Percentiles rank a stretch among this genome's conserved stretches.
Conservation (phyloP, 2,797 vertebrate genomes). For the Trachurus trachurus region DNA sequence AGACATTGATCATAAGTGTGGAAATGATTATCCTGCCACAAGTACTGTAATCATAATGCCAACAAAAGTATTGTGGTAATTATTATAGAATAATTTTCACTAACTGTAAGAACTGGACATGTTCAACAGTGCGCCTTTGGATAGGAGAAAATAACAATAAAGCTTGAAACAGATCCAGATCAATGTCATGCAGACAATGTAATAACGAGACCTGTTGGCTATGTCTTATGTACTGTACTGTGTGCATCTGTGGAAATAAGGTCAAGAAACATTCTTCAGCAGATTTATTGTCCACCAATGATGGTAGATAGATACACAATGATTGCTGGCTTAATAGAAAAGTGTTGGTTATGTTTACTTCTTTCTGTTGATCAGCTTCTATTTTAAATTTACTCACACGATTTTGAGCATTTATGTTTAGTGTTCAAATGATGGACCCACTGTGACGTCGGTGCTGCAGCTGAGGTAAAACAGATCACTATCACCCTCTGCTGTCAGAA, state of each 20-base stretch:
- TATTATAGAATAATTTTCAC: not conserved
- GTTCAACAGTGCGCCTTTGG: not conserved
- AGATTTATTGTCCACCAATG: not conserved
- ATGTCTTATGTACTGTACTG: not conserved
- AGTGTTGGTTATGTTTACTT: not conserved
- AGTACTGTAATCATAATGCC: too few species aligned
- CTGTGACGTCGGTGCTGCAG: slow-evolving; percentile 20
- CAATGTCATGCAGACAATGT: not conserved
- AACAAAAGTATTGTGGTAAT: slow-evolving; percentile 2
- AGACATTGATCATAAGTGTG: not conserved
- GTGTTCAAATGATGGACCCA: not conserved
- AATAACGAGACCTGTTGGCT: not conserved
- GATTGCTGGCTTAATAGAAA: not conserved
- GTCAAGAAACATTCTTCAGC: not conserved
- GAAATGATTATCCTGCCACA: not conserved
- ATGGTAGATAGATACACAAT: not conserved
- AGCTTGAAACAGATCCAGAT: not conserved
- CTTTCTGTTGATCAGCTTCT: not conserved
- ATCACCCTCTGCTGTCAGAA: slow-evolving; percentile 69
- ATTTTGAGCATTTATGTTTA: not conserved
- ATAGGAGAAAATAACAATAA: not conserved
- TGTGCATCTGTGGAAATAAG: not conserved
- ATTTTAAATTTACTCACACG: not conserved
- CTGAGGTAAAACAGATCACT: slow-evolving; percentile 40
- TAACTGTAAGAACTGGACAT: not conserved